Base-by-base conservation (phyloP, 2,797 vertebrate genomes). In the Pelochelys cantorii region DNA sequence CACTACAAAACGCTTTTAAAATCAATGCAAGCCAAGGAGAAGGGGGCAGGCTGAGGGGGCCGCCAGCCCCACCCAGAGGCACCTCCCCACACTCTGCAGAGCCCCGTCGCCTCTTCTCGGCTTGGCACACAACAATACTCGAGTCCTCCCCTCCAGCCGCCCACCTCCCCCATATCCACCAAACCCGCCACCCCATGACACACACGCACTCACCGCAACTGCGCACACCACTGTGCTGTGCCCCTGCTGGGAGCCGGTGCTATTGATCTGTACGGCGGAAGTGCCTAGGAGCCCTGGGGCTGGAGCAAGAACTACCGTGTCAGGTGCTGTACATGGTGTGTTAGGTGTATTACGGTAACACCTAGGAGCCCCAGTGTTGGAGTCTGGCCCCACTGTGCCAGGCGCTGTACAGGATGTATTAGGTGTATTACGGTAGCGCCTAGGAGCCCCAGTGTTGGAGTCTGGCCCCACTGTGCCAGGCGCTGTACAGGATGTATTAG, bases 1-100 rank as follows among this genome's bases (percentile, higher is more conserved):
- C 60, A 89, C 88, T 68, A 90, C 74, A 80, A 93, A 96, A 94
- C 86, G 94, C 92, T 92, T 96, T 95, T 78, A 94, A 78, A 42
- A 92, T 87, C 87, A 79, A 56, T 54, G 53, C 88, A 75, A 88
- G 54, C 25, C 75, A 92, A 90, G 91, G 89, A 0, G 0, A 81
- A 42, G 56, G 25, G 78, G 53, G 27, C 1, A 9, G 10, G 2
- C 5, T 5, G 31, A 5, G 1, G 65, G 34, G 34, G 62, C 29
- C 91, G 79, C 79, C 0, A 0, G 79, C 22, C 65, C 1, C 1
- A 52, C 8, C 84, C 52, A n/a, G 78, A 79, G 15, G 37, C 42
- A n/a, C 11, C 3, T 20, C 18, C 31, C 53, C 53, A n/a, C 5
- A 6, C 82, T 37, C 54, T 79, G 65, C 2, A 0, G 27, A 80